Evolutionary conservation across 2,888 invertebrate genomes (phyloP).

Genomic region (Creontiades dilutus): DNA sequence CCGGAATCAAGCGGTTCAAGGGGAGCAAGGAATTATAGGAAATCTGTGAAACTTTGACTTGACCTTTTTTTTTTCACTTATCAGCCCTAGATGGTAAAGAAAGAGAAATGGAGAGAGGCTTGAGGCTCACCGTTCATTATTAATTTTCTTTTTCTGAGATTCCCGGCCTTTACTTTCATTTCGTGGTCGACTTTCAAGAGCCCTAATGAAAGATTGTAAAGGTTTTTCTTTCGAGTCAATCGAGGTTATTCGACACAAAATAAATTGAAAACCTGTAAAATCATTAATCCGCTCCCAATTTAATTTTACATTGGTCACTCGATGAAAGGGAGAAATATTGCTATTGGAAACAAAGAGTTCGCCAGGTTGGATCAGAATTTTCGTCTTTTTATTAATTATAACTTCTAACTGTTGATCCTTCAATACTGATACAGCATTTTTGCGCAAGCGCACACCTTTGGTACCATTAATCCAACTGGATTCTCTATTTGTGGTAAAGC

Average conservation of each 20-base stretch:
- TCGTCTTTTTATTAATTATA: no score
- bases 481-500: no score
- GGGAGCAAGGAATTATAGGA: neutral
- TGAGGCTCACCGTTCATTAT: neutral
- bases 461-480: no score
- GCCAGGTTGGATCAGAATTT: no score
- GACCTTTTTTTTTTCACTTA: conserved; percentile 23
- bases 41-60: conserved; percentile 52
- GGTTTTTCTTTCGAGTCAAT: no score
- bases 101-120: neutral
- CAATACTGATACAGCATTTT: no score
- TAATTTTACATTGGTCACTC: neutral
- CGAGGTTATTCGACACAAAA: neutral
- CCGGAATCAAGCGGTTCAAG: neutral
- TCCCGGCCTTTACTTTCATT: neutral
- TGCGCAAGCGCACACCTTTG: no score
- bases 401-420: no score
- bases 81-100: neutral
- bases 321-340: no score
- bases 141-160: conserved; percentile 5
- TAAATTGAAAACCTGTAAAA: neutral
- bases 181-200: neutral
- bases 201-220: neutral
- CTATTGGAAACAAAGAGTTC: no score
- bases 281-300: neutral